These are phyloP conservation scores for Asobara japonica DNA, from an alignment of 1,140 invertebrate genomes.

Conservation along the genomic window DNA sequence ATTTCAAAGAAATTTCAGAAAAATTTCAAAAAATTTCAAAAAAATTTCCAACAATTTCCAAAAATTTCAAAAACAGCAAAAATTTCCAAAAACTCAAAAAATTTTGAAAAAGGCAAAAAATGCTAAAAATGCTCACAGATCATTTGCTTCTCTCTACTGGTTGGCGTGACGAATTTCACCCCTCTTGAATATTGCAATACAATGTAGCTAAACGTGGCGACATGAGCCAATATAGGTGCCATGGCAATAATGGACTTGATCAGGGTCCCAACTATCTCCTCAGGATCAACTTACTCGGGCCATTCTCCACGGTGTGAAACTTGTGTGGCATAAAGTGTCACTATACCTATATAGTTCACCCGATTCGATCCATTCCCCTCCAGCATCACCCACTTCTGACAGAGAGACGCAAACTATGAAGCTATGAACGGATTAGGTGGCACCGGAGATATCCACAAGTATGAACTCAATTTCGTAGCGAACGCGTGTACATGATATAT, in stretches of 20 bases:
- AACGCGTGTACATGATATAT: background rate
- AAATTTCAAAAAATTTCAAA: too few species aligned
- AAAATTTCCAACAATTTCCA: too few species aligned
- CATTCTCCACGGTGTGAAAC: conserved; percentile 23
- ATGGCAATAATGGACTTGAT: conserved; percentile 29
- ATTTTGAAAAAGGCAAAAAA: too few species aligned
- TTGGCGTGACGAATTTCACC: too few species aligned
- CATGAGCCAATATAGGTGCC: too few species aligned
- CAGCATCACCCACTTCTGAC: background rate
- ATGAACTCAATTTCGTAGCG: conserved; percentile 3
- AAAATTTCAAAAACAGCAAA: too few species aligned
- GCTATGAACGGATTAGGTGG: background rate
- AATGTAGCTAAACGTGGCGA: too few species aligned
- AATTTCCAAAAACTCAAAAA: too few species aligned
- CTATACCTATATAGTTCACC: background rate
- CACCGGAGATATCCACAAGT: background rate
- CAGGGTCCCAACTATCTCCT: background rate
- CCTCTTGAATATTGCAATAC: too few species aligned
- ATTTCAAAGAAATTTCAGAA: too few species aligned
- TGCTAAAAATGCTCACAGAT: too few species aligned
- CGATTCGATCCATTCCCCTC: background rate
- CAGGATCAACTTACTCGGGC: background rate
- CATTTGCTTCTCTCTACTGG: too few species aligned
- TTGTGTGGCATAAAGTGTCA: conserved; percentile 5
- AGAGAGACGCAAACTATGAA: background rate